phyloP scores from a whole-genome alignment of 2,888 invertebrate species.

The Drosophila infuscata region DNA sequence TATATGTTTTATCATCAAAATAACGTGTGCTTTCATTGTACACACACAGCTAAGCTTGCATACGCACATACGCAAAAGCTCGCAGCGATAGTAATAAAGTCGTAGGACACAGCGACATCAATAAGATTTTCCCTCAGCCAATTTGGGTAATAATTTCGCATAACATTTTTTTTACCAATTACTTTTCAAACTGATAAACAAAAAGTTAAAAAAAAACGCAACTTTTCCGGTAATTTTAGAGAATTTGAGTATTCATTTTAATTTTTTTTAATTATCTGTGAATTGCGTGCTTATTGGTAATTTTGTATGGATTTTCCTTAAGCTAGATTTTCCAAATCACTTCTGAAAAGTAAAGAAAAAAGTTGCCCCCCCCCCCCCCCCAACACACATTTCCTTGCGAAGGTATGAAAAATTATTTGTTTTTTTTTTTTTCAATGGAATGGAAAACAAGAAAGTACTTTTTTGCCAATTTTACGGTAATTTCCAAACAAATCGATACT shows the following conservation, averaged over 20 bases:
- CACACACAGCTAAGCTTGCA: slow-evolving; percentile 18
- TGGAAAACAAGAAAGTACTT: background rate
- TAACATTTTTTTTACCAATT: background rate
- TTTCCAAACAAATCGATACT: background rate
- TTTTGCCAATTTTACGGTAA: background rate
- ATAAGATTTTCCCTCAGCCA: slow-evolving; percentile 25
- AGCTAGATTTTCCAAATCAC: background rate
- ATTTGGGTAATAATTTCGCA: background rate
- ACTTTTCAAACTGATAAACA: background rate
- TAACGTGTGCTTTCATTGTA: slow-evolving; percentile 13
- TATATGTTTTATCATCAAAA: background rate
- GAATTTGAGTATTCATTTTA: background rate
- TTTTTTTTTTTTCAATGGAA: background rate
- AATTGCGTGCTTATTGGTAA: too few relatives aligned
- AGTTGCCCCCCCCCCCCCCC: too few relatives aligned
- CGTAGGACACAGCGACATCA: slow-evolving; percentile 54
- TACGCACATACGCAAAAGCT: slow-evolving; percentile 32
- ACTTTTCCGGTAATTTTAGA: background rate
- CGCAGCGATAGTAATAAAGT: slow-evolving; percentile 38
- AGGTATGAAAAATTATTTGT: too few relatives aligned
- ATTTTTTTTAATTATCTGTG: background rate
- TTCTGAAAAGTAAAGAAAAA: too few relatives aligned
- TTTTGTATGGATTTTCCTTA: background rate
- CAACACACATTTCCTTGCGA: too few relatives aligned
- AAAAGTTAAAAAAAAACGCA: background rate